A percentile compares a stretch with the other conserved stretches of the same genome.
These are phyloP conservation scores for Erebia palarica DNA, from an alignment of 2,888 invertebrate genomes.

Conservation along the genomic window DNA sequence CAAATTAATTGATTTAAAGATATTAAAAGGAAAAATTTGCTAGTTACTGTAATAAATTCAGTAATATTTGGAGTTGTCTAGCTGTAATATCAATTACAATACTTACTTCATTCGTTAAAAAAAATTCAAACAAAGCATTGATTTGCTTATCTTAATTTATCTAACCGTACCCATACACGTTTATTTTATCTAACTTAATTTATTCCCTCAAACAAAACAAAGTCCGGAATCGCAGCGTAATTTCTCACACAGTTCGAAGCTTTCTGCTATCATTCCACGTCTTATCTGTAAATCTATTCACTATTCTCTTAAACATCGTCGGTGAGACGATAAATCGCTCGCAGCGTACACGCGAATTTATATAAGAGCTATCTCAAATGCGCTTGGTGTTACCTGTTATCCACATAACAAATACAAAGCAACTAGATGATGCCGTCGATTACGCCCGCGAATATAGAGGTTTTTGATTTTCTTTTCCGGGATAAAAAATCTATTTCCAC, in stretches of 20 bases:
- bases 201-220: slow-evolving; percentile 8
- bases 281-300: slow-evolving; percentile 38
- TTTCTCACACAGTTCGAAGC: slow-evolving; percentile 28
- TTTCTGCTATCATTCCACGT: slow-evolving; percentile 30
- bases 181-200: slow-evolving; percentile 6
- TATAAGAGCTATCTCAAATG: slow-evolving; percentile 6
- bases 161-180: neutral
- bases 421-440: neutral
- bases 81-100: no score
- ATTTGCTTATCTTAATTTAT: neutral
- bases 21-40: no score
- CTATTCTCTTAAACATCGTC: slow-evolving; percentile 38
- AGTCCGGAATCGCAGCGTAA: slow-evolving; percentile 10
- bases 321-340: slow-evolving; percentile 37
- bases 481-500: no score
- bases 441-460: no score
- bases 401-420: neutral
- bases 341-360: slow-evolving; percentile 36
- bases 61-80: no score
- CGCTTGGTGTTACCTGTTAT: slow-evolving; percentile 1
- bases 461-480: no score
- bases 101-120: no score
- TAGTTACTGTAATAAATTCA: no score
- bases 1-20: no score
- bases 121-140: neutral